Evolutionary conservation across 1,140 invertebrate species (phyloP), one percentile per base, ranked within the genome.

Genomic region (Drosophila rufa): DNA sequence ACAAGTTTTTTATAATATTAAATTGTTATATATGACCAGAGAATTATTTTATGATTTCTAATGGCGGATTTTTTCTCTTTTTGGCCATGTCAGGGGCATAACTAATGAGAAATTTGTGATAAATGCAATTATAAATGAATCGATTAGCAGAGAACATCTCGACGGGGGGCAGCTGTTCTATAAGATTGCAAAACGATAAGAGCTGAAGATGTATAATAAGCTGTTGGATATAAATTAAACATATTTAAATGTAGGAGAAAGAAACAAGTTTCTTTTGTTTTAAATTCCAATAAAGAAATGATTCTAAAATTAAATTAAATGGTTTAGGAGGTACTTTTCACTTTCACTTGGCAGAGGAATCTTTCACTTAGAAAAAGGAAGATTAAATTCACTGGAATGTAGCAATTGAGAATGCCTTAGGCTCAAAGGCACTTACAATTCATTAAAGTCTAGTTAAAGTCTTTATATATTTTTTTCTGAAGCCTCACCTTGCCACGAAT

Each of bases 51-150:
- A 76, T 66, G 47, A 46, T 17, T 25, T 27, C 57, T 17, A 25
- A 36, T 77, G 19, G 7, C 60, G 30, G 14, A 38, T 43, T 58
- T 57, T 36, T 27, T 60, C 47, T 33, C 56, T 56, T 77, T 47
- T 36, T 40, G 25, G 47, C 15, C 43, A 56, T 73, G 70, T 60
- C 53, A 73, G 55, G 30, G 38, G 46, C 70, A 73, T 51, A 74
- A 73, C 55, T 9, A 73, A 71, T 73, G 53, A 40, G 36, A 57
- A 71, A 38, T 56, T 48, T 71, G 69, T 78, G 75, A 78, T 78
- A 60, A 56, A 78, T 78, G 75, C 75, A 78, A 56, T 61, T 69
- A 78, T 69, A 78, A 77, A 78, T 59, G 75, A 60, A 68, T 69
- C 56, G 55, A 59, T 78, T 78, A 69, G 65, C 56, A 33, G 33